A percentile compares a stretch with the other conserved stretches of the same genome.
Conservation (phyloP, 1,140 invertebrate species). For the Listronotus oregonensis region DNA sequence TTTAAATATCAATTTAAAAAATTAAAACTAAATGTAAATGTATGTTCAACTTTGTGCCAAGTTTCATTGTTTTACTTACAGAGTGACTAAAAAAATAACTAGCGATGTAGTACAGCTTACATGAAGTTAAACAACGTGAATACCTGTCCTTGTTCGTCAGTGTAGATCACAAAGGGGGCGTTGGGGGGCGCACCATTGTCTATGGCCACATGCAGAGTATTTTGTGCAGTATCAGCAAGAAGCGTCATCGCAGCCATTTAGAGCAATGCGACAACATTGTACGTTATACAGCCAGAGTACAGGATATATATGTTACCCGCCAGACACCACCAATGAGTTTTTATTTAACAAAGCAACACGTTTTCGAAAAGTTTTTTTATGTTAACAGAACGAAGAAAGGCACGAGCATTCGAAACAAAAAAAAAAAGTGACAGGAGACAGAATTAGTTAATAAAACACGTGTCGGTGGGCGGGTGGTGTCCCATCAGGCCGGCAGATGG, state of each 20-base stretch:
- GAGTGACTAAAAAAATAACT: constrained; percentile 11
- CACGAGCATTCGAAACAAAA: neutral
- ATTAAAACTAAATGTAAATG: too few species aligned
- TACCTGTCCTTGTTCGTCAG: constrained; percentile 95
- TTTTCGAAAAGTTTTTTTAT: constrained; percentile 12
- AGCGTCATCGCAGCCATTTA: constrained; percentile 58
- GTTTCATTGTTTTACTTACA: neutral
- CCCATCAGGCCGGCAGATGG: constrained; percentile 16
- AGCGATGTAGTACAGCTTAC: constrained; percentile 52
- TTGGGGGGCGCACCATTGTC: constrained; percentile 69
- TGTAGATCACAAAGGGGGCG: constrained; percentile 92
- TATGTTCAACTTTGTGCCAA: too few species aligned
- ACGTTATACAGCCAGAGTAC: constrained; percentile 52
- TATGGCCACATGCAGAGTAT: constrained; percentile 55
- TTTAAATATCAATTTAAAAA: too few species aligned
- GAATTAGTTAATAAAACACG: neutral
- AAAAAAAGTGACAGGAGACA: constrained; percentile 6
- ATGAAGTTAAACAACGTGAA: constrained; percentile 58
- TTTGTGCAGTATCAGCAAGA: constrained; percentile 53
- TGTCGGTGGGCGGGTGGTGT: constrained; percentile 29
- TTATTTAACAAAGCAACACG: neutral
- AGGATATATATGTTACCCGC: constrained; percentile 37
- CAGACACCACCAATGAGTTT: constrained; percentile 38
- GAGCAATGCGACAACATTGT: constrained; percentile 55
- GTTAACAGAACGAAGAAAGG: constrained; percentile 1